Percentiles rank a stretch among this genome's conserved stretches.
phyloP scores from a whole-genome alignment of 2,888 invertebrate genomes.

The Eristalinus sepulchralis region DNA sequence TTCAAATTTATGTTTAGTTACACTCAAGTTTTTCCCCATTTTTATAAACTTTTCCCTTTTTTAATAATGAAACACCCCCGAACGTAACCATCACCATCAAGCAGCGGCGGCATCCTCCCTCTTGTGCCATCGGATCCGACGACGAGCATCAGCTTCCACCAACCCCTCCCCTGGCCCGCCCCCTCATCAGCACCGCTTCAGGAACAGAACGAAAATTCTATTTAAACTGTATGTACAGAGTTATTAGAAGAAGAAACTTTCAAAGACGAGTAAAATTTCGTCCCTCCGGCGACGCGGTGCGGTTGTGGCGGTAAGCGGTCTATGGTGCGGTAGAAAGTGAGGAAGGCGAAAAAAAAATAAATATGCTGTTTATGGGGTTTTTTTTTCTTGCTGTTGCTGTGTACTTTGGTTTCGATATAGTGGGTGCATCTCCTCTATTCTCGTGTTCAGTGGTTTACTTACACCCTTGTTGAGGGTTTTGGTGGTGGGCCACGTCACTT shows the following conservation, averaged over 20 bases:
- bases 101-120: constrained; percentile 37
- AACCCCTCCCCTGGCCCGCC: background rate
- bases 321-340: background rate
- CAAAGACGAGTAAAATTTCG: constrained; percentile 62
- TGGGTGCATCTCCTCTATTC: constrained; percentile 10
- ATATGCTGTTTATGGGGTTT: background rate
- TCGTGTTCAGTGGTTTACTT: background rate
- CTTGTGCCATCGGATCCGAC: constrained; percentile 54
- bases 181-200: constrained; percentile 39
- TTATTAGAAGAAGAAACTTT: constrained; percentile 76
- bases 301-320: constrained; percentile 5
- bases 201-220: constrained; percentile 76
- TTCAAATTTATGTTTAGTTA: constrained; percentile 70
- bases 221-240: constrained; percentile 80
- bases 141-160: background rate
- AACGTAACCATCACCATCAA: background rate
- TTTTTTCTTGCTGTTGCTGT: background rate
- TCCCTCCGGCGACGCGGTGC: constrained; percentile 51
- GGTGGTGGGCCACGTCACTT: constrained; percentile 12
- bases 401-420: constrained; percentile 8
- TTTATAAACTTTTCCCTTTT: constrained; percentile 78
- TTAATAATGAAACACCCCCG: constrained; percentile 78
- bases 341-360: background rate
- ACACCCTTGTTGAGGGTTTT: constrained; percentile 1
- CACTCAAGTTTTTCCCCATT: constrained; percentile 72